Base-by-base conservation (phyloP, 2,113 vertebrate species). In the Macroglossus sobrinus region DNA sequence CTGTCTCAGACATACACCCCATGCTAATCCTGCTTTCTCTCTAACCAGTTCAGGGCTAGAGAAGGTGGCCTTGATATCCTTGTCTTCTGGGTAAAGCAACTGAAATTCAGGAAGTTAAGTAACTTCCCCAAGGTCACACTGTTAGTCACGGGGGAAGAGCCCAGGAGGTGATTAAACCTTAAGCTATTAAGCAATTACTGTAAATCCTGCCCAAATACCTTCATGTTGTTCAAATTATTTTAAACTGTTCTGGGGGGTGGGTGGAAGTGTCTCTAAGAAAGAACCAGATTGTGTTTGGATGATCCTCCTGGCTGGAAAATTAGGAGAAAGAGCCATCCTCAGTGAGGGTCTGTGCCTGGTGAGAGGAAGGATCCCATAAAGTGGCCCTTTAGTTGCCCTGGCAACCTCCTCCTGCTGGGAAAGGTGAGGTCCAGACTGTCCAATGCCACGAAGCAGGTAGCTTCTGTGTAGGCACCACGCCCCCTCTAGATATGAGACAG, bases 401-500 rank as follows among this genome's bases (percentile, higher is more conserved):
- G 74, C 64, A 69, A 69, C 92, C 50, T 12, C 57, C 64, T 88
- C 78, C 30, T 7, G 35, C 68, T 3, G 16, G 43, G 59, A 85
- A 57, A n/a, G 24, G 35, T 14, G 15, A 26, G 21, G 47, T 38
- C 38, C 43, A 38, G n/a, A 26, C 22, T 35, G 47, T 53, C 35
- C 21, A 14, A 0, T 38, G 45, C 55, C 12, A 50, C 0, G 2
- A 28, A 76, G 72, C 22, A 13, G 59, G 53, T 3, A 6, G n/a
- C 22, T 55, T 53, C 78, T 1, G 0, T 30, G 22, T 33, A 47
- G 35, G 8, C 10, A 0, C 13, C 28, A 0, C 16, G 4, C 26
- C 9, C 28, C 6, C 1, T 0, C 21, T 12, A 40, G 79, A 71
- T 2, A 0, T 3, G 79, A 33, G 13, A 38, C 0, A 1, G 19